Base-by-base conservation (phyloP, 2,797 vertebrate genomes). In the Neostethus bicornis region DNA sequence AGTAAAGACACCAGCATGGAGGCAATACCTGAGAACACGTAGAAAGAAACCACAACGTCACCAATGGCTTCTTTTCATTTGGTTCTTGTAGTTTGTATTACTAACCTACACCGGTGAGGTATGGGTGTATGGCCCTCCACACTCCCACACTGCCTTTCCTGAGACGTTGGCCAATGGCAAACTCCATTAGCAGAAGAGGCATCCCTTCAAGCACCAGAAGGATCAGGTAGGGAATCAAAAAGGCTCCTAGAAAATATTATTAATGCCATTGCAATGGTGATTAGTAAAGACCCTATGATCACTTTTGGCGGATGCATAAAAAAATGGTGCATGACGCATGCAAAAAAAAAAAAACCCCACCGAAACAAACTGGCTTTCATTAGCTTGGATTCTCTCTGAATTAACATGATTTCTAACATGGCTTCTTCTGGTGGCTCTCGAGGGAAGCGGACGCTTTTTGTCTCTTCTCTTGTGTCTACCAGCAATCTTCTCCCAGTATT, bases 141-240 rank as follows among this genome's bases (percentile, higher is more conserved):
- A 95, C 94, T 0, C 94, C 96, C 4, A 97, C 84, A 0, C 94
- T 95, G 38, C 96, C 94, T 75, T 88, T 95, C 38, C 97, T 92
- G 42, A 98, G 90, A 56, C 97, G 91, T 73, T 99, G 97, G 7
- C 96, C 96, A 0, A 99, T 94, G 42, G 96, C 95, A 43, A 99
- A 98, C 89, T 98, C 97, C 77, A 99, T 76, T 34, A 95, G 71
- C 34, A 99, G 90, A 42, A 99, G 86, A 0, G 96, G 97, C 38
- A 94, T 77, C 12, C 97, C 96, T 78, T 99, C 97, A 73, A 99
- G 61, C 4, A 98, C 90, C 64, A 99, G 84, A 59, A 99, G 88
- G 77, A 99, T 93, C 66, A 98, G 79, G 79, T 97, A 99, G 0
- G 96, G 96, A 48, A 99, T 96, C 93, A 98, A 91, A 77, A 99